Evolutionary conservation across 2,113 vertebrate species (phyloP), one percentile per base, ranked within the genome.

Genomic region (Hippocampus zosterae): DNA sequence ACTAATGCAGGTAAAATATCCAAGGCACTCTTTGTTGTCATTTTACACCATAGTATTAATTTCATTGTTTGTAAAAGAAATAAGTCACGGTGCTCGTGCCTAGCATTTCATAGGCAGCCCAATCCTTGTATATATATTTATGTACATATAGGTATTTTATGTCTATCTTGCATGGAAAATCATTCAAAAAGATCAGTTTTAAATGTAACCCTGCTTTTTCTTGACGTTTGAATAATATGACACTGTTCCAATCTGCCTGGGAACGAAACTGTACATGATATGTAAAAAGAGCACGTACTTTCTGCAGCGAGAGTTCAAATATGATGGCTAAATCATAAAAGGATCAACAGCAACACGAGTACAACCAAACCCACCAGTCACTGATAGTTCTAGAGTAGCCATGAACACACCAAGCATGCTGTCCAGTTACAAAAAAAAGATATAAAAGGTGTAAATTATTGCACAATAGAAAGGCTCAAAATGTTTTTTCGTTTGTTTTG

Each of bases 401-500:
- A 93, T 95, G 95, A 96, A 95, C 94, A 96, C 95, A 96, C 93
- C 83, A 92, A 95, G 95, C 94, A 97, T 97, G 95, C 95, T 94
- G 94, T 94, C 94, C 93, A 95, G 93, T 93, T 90, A 90, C 89
- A 91, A 92, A 96, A 96, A 96, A 65, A 60, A 60, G 0, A 95
- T 96, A 98, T 94, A 98, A 95, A 96, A 96, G 94, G 94, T 95
- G 95, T 94, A 95, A 96, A 97, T 98, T 98, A 98, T 98, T 98
- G 96, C 96, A 98, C 96, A 98, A 97, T 94, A 98, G 95, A 97
- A 96, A 98, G 96, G 96, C 96, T 98, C 95, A 95, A 96, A 95
- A 94, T 6, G 1, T 37, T 6, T 37, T 37, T 37, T 37, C 25
- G 25, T 37, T 37, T 85, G 95, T 96, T 96, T 96, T 93, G 72